phyloP scores from a whole-genome alignment of 2,888 invertebrate species.

The Hoplodrina blanda region DNA sequence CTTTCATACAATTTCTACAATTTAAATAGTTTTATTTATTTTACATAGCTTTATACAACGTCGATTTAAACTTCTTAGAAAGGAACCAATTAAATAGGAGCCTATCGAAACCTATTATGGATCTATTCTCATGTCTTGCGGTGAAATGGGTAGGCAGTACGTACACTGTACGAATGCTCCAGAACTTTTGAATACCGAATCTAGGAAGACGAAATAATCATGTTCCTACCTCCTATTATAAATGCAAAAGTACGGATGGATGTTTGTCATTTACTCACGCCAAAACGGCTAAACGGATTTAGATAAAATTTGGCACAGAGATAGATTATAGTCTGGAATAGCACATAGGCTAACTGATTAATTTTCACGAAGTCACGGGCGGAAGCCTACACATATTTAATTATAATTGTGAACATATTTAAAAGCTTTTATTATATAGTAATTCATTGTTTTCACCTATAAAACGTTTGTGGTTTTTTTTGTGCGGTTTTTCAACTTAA shows the following conservation, averaged over 20 bases:
- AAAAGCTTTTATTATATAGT: slow-evolving; percentile 31
- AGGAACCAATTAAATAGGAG: no score
- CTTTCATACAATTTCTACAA: no score
- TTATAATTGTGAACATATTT: background rate
- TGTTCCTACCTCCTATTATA: no score
- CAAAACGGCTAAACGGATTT: no score
- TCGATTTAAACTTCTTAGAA: no score
- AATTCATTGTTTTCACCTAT: background rate
- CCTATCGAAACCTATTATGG: background rate
- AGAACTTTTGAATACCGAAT: background rate
- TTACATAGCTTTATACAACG: background rate
- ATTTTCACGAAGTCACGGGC: no score
- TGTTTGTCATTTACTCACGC: no score
- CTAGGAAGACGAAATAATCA: background rate
- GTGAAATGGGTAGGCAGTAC: background rate
- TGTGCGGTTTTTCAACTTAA: background rate
- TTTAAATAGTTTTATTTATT: no score
- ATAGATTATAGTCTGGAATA: no score
- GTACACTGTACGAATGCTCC: background rate
- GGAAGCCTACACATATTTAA: background rate
- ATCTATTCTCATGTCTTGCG: background rate
- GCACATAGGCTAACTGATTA: no score
- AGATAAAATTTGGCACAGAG: no score
- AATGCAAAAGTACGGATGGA: no score
- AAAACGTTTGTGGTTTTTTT: slow-evolving; percentile 3